Base-by-base conservation (phyloP, 23 tunicate genomes). In the Oikopleura albicans region DNA sequence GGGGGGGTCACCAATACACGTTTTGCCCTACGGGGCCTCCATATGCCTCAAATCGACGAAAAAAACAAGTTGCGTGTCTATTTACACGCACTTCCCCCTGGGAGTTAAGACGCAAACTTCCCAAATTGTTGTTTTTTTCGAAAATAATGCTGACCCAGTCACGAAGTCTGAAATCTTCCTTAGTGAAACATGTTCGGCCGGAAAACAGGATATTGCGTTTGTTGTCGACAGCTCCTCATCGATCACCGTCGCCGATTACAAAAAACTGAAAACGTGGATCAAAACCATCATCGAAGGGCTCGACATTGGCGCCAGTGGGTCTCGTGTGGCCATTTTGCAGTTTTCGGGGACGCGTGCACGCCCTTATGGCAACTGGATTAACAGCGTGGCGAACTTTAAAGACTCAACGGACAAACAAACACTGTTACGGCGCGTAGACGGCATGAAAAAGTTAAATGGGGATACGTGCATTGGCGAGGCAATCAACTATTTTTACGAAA, bases 391-490 rank as follows among this genome's bases (percentile, higher is more conserved):
- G 36, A 71, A 16, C 31, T 71, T 71, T 37, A 29, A 71, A 2
- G 4, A 29, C 37, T 71, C 79, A 71, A 31, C 79, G 4, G 2
- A 16, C 2, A 71, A 71, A 37, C 36, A 71, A 71, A 29, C 63
- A 8, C 16, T 49, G 12, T 49, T 49, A 49, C 12, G 63, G 22
- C 63, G 63, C 12, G 31, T 71, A 22, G 79, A 71, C 31, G 37
- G 79, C 27, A 71, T 71, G 79, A 71, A 29, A 71, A 71, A 71
- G 37, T 37, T 71, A 34, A 71, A 71, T 29, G 79, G 79, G 2
- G 79, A 71, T 71, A 71, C 79, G 31, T 71, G 79, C 37, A 71
- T 71, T 37, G 79, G 79, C 4, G 79, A 71, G 31, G 79, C 79
- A 2, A 34, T 71, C 4, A 37, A 71, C 35, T 71, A 16, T 71